Base-by-base conservation (phyloP, 2,888 invertebrate genomes). In the Caenorhabditis sp. region DNA sequence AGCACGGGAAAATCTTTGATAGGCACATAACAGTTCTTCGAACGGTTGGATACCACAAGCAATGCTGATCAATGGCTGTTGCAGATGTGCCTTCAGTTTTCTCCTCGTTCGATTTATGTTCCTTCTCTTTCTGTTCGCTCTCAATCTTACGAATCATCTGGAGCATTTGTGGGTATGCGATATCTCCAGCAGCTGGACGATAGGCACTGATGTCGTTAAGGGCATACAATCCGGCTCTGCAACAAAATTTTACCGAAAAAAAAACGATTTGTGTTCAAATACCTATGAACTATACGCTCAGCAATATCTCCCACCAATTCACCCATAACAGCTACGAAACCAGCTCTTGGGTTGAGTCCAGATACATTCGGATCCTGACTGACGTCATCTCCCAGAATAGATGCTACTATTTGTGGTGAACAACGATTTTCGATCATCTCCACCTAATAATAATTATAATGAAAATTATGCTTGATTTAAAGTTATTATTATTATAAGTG, bases 1-100 rank as follows among this genome's bases (percentile, higher is more conserved):
- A 94, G 92, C 98, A 98, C 68, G 97, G 94, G 93, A 95, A 96
- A 0, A 97, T 94, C 82, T 98, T 95, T 0, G 98, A 98, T 4
- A 99, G 94, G 85, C 97, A 98, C 24, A 98, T 96, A 22, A 99
- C 93, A 0, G 98, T 97, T 58, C 99, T 94, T 22, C 98, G 94
- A 0, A 99, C 97, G 0, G 97, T 97, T 0, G 99, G 99, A 93
- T 98, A 99, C 99, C 99, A 99, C 97, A 99, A 97, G 31, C 98
- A 99, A 93, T 98, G 98, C 41, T 98, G 94, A 94, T 99, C 98
- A 0, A 98, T 97, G 0, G 97, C 96, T 14, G 70, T 28, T 14
- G 96, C 92, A 12, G 51, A 2, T 1, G 28, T 22, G 0, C 5
- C 31, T 35, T 59, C 49, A 6, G 7, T 7, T 22, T 31, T 22